Percentiles rank a stretch among this genome's conserved stretches.
Evolutionary conservation across 2,113 vertebrate species (phyloP).

Genomic region (Odobenus rosmarus): DNA sequence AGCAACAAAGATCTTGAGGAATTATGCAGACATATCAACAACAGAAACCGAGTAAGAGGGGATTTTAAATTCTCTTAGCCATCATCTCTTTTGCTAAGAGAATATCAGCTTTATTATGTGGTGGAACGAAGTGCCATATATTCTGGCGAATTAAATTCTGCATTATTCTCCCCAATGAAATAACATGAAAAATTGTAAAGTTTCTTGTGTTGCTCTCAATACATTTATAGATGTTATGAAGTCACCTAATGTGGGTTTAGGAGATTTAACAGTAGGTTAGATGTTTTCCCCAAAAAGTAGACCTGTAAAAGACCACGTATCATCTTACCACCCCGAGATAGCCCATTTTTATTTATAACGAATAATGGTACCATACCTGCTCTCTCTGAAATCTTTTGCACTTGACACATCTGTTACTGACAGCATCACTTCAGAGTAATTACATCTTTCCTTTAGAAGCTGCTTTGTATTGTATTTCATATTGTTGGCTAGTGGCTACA

Average conservation of each 20-base stretch:
- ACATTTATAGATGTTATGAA: not conserved
- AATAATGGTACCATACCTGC: not conserved
- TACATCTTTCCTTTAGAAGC: not conserved
- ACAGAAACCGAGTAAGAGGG: constrained; percentile 91
- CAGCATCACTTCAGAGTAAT: not conserved
- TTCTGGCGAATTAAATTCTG: not conserved
- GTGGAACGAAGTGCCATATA: not conserved
- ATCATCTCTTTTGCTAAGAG: constrained; percentile 3
- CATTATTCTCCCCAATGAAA: not conserved
- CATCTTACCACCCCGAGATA: not conserved
- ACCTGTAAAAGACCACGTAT: not conserved
- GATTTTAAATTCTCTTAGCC: not conserved
- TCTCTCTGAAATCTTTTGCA: constrained; percentile 15
- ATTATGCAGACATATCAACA: constrained; percentile 93
- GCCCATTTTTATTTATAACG: constrained; percentile 12
- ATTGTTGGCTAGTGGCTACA: not conserved
- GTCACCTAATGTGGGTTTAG: not conserved
- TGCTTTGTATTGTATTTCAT: not conserved
- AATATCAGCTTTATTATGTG: not conserved
- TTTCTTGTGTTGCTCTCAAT: not conserved
- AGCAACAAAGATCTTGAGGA: constrained; percentile 93
- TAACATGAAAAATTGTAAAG: not conserved
- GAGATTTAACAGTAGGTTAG: not conserved
- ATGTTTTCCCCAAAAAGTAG: not conserved
- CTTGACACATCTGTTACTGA: not conserved